Conservation (phyloP, 2,797 vertebrate genomes). For the Phylloscopus collybita region DNA sequence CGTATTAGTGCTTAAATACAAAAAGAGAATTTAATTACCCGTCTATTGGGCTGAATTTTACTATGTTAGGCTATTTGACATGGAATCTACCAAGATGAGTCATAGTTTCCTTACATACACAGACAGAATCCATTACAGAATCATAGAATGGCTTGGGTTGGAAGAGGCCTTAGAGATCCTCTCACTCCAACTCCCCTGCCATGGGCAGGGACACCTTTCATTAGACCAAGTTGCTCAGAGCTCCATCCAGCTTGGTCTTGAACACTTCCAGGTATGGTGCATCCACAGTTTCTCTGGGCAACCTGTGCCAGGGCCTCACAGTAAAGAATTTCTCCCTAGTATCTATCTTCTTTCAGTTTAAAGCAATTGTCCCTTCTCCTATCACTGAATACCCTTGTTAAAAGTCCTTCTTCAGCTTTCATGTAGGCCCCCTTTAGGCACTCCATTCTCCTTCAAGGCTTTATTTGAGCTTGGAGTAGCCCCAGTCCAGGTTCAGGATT, state of each 20-base stretch:
- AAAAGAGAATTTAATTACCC: neutral
- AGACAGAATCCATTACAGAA: neutral
- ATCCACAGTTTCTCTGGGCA: neutral
- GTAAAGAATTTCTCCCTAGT: neutral
- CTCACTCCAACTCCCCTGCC: neutral
- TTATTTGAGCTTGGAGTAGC: neutral
- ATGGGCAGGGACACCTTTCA: neutral
- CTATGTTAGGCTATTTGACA: fast-evolving
- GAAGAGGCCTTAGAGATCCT: neutral
- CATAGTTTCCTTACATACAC: neutral
- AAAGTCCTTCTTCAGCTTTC: neutral
- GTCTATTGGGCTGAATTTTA: neutral
- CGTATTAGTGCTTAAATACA: neutral
- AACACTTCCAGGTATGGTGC: neutral
- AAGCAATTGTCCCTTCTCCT: neutral
- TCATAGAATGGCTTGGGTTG: neutral
- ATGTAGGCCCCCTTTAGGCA: neutral
- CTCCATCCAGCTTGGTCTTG: neutral
- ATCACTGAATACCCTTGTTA: neutral
- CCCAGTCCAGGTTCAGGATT: neutral
- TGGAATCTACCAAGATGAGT: neutral
- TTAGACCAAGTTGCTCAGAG: neutral
- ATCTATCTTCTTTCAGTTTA: neutral
- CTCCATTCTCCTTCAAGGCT: neutral
- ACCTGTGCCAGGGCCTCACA: no score